Evolutionary conservation across 2,113 vertebrate species (phyloP).

Genomic region (Centropus bengalensis): DNA sequence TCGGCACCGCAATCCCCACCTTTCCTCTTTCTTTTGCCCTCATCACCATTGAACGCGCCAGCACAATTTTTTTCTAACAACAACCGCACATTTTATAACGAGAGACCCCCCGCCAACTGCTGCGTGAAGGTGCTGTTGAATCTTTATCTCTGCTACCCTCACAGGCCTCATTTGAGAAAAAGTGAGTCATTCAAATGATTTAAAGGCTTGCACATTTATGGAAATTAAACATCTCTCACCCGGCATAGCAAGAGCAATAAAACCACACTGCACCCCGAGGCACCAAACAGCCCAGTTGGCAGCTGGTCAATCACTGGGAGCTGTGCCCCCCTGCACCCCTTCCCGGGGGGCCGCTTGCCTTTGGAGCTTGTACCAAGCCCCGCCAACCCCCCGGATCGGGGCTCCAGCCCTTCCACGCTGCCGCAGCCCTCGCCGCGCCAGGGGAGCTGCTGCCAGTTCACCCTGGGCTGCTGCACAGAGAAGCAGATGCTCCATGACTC

Average conservation of each 20-base stretch:
- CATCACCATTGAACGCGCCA: background rate
- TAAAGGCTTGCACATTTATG: background rate
- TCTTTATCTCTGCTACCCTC: background rate
- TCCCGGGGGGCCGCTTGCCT: background rate
- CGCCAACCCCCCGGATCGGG: background rate
- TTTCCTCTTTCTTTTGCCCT: background rate
- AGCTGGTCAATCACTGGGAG: accelerated
- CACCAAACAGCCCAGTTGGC: background rate
- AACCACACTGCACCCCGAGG: background rate
- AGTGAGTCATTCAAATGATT: constrained; percentile 42
- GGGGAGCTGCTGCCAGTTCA: background rate
- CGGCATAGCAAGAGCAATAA: background rate
- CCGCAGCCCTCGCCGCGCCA: background rate
- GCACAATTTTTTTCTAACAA: background rate
- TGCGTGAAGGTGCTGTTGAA: background rate
- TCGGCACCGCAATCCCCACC: background rate
- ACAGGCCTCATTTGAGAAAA: background rate
- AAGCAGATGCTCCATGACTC: constrained; percentile 37
- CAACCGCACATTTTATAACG: background rate
- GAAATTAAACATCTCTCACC: background rate
- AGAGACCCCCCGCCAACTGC: background rate
- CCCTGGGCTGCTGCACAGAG: accelerated
- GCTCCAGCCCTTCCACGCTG: background rate
- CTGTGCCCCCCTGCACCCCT: accelerated
- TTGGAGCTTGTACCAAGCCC: background rate